These are phyloP conservation scores for Trachurus trachurus DNA, from an alignment of 2,797 vertebrate genomes.

Conservation along the genomic window DNA sequence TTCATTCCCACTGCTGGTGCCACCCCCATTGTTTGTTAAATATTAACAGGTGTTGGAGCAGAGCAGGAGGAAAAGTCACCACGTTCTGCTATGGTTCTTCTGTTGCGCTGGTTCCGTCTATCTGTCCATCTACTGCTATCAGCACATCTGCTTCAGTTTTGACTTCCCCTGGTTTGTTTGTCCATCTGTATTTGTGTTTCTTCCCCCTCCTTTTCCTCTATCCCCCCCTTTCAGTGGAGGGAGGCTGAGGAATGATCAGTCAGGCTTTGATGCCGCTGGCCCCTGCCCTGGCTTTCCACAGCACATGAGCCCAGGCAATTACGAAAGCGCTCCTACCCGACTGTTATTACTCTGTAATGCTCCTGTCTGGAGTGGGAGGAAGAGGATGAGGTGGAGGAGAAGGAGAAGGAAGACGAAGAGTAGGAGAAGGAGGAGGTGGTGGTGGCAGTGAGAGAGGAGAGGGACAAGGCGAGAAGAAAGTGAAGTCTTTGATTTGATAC, in stretches of 20 bases:
- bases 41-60: slow-evolving; percentile 79
- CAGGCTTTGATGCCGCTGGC: slow-evolving; percentile 82
- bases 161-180: slow-evolving; percentile 80
- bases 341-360: slow-evolving; percentile 76
- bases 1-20: slow-evolving; percentile 40
- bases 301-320: slow-evolving; percentile 81
- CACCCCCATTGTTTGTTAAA: slow-evolving; percentile 80
- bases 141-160: slow-evolving; percentile 86
- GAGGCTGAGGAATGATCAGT: slow-evolving; percentile 81
- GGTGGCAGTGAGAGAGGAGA: neutral
- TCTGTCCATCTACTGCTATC: slow-evolving; percentile 69
- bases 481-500: slow-evolving; percentile 21
- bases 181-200: slow-evolving; percentile 83
- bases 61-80: slow-evolving; percentile 42
- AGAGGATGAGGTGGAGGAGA: slow-evolving; percentile 44
- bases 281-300: slow-evolving; percentile 81
- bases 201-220: slow-evolving; percentile 52
- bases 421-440: neutral
- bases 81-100: slow-evolving; percentile 38
- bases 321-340: slow-evolving; percentile 75
- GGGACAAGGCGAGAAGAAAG: neutral
- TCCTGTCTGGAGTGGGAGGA: slow-evolving; percentile 66
- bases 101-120: slow-evolving; percentile 60
- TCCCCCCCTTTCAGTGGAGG: slow-evolving; percentile 55
- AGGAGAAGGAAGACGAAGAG: slow-evolving; percentile 23